A percentile compares a stretch with the other conserved stretches of the same genome.
Conservation (phyloP, 2,888 invertebrate genomes). For the Aphrophora alni region DNA sequence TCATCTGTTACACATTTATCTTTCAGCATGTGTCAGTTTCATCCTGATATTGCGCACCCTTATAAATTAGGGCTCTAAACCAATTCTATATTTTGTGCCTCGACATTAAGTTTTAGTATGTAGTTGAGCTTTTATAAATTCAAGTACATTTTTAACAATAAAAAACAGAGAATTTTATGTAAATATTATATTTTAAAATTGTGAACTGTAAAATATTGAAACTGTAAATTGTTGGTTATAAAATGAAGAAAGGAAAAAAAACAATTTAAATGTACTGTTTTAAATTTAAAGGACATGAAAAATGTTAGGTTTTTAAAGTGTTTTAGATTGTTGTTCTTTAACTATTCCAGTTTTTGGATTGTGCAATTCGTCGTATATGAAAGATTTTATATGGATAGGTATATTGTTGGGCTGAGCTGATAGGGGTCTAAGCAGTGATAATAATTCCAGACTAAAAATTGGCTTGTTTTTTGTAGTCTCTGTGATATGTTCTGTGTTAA, state of each 20-base stretch:
- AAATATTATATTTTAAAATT: not conserved
- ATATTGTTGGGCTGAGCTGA: not conserved
- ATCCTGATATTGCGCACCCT: too few species aligned
- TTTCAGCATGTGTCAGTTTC: too few species aligned
- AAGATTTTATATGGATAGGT: not conserved
- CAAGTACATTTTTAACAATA: not conserved
- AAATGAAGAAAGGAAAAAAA: not conserved
- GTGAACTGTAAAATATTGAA: constrained; percentile 1
- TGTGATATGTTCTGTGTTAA: too few species aligned
- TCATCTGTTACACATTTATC: too few species aligned
- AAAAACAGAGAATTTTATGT: not conserved
- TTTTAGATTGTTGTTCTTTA: constrained; percentile 2
- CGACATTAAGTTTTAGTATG: not conserved
- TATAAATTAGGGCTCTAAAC: too few species aligned
- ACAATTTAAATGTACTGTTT: not conserved
- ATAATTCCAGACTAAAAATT: too few species aligned
- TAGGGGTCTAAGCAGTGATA: too few species aligned
- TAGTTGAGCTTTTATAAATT: not conserved
- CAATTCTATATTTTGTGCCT: not conserved
- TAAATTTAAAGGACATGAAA: not conserved
- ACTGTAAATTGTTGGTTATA: not conserved
- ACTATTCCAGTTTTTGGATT: not conserved
- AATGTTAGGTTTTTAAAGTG: constrained; percentile 4
- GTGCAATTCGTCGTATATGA: not conserved
- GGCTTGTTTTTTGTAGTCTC: too few species aligned